These are phyloP conservation scores for Austrofundulus limnaeus DNA, from an alignment of 2,113 vertebrate genomes.

Conservation along the genomic window DNA sequence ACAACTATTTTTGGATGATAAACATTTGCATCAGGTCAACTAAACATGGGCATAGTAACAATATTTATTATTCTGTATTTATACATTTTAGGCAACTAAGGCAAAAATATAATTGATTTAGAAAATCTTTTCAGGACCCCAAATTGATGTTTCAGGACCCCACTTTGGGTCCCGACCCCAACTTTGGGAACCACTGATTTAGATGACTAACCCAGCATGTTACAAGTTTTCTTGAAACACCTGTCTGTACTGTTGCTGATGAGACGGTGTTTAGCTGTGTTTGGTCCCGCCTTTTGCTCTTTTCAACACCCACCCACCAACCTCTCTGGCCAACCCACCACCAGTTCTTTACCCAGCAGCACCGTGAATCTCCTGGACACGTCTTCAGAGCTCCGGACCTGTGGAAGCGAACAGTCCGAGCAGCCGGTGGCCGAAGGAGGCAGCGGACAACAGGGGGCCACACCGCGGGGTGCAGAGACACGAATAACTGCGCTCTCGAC, in stretches of 20 bases:
- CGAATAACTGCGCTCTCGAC: conserved; percentile 2
- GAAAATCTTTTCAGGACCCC: too few species aligned
- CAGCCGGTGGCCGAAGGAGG: conserved; percentile 5
- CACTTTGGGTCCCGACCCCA: too few species aligned
- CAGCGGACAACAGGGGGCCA: background rate
- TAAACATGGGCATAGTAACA: too few species aligned
- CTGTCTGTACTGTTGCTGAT: background rate
- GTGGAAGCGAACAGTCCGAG: background rate
- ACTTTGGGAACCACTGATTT: too few species aligned
- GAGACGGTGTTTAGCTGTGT: background rate
- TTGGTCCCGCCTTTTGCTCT: background rate
- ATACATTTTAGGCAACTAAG: too few species aligned
- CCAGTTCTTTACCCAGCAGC: background rate
- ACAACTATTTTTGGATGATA: too few species aligned
- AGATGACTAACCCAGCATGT: background rate
- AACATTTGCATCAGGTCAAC: too few species aligned
- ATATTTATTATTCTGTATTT: too few species aligned
- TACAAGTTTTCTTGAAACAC: background rate
- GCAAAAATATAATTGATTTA: too few species aligned
- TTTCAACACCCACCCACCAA: background rate
- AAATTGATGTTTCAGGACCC: too few species aligned
- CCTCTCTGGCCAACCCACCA: conserved; percentile 18
- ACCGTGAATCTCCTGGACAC: conserved; percentile 32
- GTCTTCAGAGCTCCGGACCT: conserved; percentile 40
- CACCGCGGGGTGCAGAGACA: background rate